A percentile compares a stretch with the other conserved stretches of the same genome.
These are phyloP conservation scores for Xenopus borealis DNA, from an alignment of 2,113 vertebrate genomes.

Conservation along the genomic window DNA sequence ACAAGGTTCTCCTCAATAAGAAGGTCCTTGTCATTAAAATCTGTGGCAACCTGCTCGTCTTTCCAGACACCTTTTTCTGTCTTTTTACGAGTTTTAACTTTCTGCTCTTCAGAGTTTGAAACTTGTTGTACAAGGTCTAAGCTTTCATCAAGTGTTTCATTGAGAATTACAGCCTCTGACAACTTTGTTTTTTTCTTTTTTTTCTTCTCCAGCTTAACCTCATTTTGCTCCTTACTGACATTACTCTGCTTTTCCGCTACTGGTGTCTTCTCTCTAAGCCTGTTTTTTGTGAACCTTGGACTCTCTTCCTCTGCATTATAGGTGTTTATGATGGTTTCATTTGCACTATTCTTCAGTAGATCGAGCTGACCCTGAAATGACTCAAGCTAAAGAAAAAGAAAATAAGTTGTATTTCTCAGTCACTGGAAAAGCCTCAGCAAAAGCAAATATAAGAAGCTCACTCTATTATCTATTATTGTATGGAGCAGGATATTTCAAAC, in stretches of 20 bases:
- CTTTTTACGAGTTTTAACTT: constrained; percentile 55
- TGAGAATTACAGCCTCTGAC: constrained; percentile 55
- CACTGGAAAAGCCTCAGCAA: neutral
- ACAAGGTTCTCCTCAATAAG: constrained; percentile 77
- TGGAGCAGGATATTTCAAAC: too few relatives aligned
- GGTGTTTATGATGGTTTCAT: constrained; percentile 68
- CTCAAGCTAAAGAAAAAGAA: constrained; percentile 71
- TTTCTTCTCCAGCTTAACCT: constrained; percentile 61
- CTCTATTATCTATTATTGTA: too few relatives aligned
- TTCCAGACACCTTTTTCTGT: constrained; percentile 59
- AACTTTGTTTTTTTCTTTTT: constrained; percentile 56
- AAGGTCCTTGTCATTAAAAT: constrained; percentile 66
- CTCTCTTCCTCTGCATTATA: constrained; percentile 69
- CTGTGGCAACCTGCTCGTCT: constrained; percentile 51
- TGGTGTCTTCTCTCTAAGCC: constrained; percentile 61
- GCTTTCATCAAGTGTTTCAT: constrained; percentile 50
- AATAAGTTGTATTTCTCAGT: neutral
- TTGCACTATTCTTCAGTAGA: constrained; percentile 68
- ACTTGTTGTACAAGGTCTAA: constrained; percentile 49
- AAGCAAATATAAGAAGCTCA: too few relatives aligned
- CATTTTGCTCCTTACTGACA: constrained; percentile 57
- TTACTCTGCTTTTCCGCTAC: constrained; percentile 68
- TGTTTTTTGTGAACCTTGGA: constrained; percentile 73
- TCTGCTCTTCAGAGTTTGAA: constrained; percentile 52
- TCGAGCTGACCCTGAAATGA: constrained; percentile 70